These are phyloP conservation scores for Luperina testacea DNA, from an alignment of 2,888 invertebrate species.

Conservation along the genomic window DNA sequence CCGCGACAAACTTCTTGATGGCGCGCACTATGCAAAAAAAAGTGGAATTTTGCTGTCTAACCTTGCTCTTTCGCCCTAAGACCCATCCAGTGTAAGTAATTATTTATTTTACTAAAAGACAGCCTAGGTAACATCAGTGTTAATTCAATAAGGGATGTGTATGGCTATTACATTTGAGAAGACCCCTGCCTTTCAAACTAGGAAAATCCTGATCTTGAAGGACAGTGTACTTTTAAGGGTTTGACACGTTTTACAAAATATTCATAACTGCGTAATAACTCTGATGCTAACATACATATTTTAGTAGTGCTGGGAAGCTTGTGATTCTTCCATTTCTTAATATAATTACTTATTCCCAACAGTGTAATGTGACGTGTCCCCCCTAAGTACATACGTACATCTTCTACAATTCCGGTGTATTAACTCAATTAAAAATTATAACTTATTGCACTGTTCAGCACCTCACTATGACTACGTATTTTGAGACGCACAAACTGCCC, in stretches of 20 bases:
- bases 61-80: background rate
- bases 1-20: background rate
- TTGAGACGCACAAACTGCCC: background rate
- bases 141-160: too few relatives aligned
- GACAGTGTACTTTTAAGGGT: too few relatives aligned
- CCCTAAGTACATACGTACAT: background rate
- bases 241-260: too few relatives aligned
- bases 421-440: constrained; percentile 5
- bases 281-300: too few relatives aligned
- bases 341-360: too few relatives aligned
- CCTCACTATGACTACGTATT: constrained; percentile 28
- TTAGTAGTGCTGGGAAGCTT: background rate
- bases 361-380: background rate
- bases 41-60: background rate
- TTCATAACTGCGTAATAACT: too few relatives aligned
- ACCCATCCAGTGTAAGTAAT: background rate
- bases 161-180: too few relatives aligned
- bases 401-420: background rate
- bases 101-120: too few relatives aligned
- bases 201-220: too few relatives aligned
- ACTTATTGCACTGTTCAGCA: constrained; percentile 5
- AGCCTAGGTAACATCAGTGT: too few relatives aligned
- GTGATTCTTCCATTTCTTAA: background rate
- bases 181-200: too few relatives aligned
- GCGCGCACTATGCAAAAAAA: background rate